These are phyloP conservation scores for Eciton burchellii DNA, from an alignment of 1,140 invertebrate genomes.

Conservation along the genomic window DNA sequence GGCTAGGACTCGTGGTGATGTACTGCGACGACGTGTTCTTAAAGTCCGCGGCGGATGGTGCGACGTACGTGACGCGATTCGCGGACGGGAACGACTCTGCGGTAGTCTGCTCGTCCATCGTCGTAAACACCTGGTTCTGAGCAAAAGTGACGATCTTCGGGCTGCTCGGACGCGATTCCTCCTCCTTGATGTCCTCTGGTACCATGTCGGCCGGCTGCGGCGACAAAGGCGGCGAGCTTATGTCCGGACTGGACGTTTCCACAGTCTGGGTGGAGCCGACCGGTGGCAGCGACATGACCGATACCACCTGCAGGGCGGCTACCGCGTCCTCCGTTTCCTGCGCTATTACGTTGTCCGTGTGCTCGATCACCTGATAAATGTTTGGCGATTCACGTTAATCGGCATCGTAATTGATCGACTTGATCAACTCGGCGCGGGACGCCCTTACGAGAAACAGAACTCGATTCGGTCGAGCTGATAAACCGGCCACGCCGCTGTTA, in stretches of 20 bases:
- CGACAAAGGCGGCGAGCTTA: conserved; percentile 85
- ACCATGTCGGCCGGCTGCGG: conserved; percentile 78
- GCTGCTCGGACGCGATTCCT: conserved; percentile 76
- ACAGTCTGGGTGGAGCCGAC: conserved; percentile 87
- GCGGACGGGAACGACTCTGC: conserved; percentile 69
- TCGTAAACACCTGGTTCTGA: conserved; percentile 75
- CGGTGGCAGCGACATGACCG: conserved; percentile 86
- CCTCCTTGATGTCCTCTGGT: conserved; percentile 79
- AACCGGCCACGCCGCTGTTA: conserved; percentile 19
- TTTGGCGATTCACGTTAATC: not conserved
- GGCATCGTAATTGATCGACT: not conserved
- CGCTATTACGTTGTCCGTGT: conserved; percentile 86
- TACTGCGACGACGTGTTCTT: conserved; percentile 76
- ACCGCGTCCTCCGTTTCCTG: conserved; percentile 86
- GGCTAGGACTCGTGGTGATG: conserved; percentile 78
- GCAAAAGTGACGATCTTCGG: conserved; percentile 80
- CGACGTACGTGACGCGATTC: conserved; percentile 75
- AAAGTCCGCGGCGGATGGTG: conserved; percentile 67
- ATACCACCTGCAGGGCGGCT: conserved; percentile 85
- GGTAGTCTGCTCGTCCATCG: conserved; percentile 75
- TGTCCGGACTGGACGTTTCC: conserved; percentile 86
- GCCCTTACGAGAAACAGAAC: not conserved
- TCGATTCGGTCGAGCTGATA: conserved; percentile 37
- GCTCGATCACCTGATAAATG: conserved; percentile 85
- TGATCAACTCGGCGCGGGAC: not conserved